phyloP scores from a whole-genome alignment of 2,888 invertebrate genomes.

The Rhaphigaster nebulosa region DNA sequence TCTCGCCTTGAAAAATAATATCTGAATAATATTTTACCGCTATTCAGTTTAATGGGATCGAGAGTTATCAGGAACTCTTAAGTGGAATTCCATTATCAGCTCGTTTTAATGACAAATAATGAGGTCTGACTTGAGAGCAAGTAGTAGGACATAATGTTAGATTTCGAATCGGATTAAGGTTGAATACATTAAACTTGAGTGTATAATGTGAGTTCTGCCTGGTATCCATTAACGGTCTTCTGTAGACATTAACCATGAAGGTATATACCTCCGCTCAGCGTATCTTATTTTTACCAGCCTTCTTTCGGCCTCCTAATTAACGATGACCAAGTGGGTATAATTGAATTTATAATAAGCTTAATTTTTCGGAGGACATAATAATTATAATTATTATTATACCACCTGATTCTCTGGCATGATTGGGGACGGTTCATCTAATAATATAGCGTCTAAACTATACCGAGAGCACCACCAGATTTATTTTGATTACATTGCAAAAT shows the following conservation, averaged over 20 bases:
- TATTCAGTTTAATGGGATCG: background rate
- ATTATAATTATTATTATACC: too few species aligned
- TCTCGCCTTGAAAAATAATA: background rate
- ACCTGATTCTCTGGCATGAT: too few species aligned
- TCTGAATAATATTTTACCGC: background rate
- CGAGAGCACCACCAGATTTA: too few species aligned
- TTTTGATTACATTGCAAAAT: too few species aligned
- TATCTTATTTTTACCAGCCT: background rate
- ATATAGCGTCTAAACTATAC: too few species aligned
- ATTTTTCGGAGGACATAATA: background rate
- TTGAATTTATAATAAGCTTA: background rate
- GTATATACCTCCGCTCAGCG: background rate
- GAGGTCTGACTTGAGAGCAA: background rate
- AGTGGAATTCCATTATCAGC: background rate
- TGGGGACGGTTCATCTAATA: too few species aligned
- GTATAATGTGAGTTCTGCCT: background rate
- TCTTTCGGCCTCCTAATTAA: background rate
- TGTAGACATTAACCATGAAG: background rate
- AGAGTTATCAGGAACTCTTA: background rate
- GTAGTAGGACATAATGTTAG: conserved; percentile 5
- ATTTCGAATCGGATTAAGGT: background rate
- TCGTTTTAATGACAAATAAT: background rate
- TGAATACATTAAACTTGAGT: background rate
- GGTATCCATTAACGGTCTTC: background rate
- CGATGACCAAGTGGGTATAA: background rate